Evolutionary conservation across 2,797 vertebrate genomes (phyloP).

Genomic region (Otus scops): DNA sequence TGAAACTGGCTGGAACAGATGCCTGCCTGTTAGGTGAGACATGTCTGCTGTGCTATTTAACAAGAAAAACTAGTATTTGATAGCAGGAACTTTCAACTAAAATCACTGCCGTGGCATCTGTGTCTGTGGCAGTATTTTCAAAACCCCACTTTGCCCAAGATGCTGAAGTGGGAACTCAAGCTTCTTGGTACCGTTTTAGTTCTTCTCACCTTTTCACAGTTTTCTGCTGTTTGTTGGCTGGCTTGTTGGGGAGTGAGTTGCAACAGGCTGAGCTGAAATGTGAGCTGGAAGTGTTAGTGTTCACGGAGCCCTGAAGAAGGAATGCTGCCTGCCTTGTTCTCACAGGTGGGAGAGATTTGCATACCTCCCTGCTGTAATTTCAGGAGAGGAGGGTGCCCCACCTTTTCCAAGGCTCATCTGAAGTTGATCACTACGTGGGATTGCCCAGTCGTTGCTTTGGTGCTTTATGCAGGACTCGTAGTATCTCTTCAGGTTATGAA

Average conservation of each 20-base stretch:
- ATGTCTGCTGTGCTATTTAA: not conserved
- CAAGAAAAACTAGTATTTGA: slow-evolving; percentile 29
- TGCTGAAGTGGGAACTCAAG: not conserved
- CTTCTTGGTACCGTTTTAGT: not conserved
- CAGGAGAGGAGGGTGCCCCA: not conserved
- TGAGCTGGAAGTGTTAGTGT: not conserved
- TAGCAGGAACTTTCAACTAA: not conserved
- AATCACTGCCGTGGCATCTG: not conserved
- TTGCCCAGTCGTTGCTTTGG: not conserved
- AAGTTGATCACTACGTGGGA: not conserved
- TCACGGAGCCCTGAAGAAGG: not conserved
- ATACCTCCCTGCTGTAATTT: slow-evolving; percentile 34
- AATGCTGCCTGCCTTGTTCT: slow-evolving; percentile 49
- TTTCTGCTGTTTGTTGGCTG: not conserved
- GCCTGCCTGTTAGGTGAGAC: not conserved
- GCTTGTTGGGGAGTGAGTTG: not conserved
- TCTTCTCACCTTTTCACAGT: not conserved
- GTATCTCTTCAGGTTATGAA: not conserved
- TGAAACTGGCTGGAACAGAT: not conserved
- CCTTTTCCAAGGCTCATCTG: not conserved
- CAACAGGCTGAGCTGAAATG: not conserved
- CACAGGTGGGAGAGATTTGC: slow-evolving; percentile 38
- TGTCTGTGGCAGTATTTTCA: not conserved
- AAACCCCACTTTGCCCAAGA: not conserved
- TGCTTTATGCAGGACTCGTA: fast-evolving